These are phyloP conservation scores for Ecdyonurus torrentis DNA, from an alignment of 2,888 invertebrate genomes.

Conservation along the genomic window DNA sequence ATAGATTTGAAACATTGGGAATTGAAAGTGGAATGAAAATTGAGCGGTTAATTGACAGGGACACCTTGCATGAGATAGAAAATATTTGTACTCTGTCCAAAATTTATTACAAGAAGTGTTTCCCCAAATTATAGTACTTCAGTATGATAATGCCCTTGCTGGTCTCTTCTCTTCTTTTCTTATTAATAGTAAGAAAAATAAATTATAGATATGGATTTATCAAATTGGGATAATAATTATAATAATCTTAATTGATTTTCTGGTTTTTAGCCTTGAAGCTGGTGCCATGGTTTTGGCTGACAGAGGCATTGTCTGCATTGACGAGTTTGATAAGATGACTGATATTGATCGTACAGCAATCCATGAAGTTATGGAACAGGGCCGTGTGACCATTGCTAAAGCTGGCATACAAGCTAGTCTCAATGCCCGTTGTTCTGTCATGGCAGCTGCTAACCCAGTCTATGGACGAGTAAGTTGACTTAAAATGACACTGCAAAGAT, in stretches of 20 bases:
- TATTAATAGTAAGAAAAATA: no score
- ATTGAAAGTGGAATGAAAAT: no score
- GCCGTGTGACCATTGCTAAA: conserved; percentile 92
- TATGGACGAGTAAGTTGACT: conserved; percentile 60
- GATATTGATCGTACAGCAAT: conserved; percentile 98
- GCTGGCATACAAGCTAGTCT: conserved; percentile 94
- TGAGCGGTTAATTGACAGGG: no score
- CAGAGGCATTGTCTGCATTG: conserved; percentile 89
- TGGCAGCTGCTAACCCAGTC: conserved; percentile 99
- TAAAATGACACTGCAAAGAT: background rate
- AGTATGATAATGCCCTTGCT: background rate
- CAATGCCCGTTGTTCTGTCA: conserved; percentile 92
- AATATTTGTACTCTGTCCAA: no score
- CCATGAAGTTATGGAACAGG: conserved; percentile 99
- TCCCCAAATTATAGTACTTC: no score
- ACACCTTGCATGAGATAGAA: no score
- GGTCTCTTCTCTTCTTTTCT: no score
- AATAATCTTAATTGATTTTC: conserved; percentile 1
- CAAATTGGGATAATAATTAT: no score
- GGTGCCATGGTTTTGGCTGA: conserved; percentile 99
- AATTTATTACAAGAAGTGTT: no score
- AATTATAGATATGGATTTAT: no score
- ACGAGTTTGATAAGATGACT: conserved; percentile 99
- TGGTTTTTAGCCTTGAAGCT: conserved; percentile 57
- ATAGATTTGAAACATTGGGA: no score